Evolutionary conservation across 2,797 vertebrate genomes (phyloP), one percentile per base, ranked within the genome.

Genomic region (Enteromius fasciolatus): DNA sequence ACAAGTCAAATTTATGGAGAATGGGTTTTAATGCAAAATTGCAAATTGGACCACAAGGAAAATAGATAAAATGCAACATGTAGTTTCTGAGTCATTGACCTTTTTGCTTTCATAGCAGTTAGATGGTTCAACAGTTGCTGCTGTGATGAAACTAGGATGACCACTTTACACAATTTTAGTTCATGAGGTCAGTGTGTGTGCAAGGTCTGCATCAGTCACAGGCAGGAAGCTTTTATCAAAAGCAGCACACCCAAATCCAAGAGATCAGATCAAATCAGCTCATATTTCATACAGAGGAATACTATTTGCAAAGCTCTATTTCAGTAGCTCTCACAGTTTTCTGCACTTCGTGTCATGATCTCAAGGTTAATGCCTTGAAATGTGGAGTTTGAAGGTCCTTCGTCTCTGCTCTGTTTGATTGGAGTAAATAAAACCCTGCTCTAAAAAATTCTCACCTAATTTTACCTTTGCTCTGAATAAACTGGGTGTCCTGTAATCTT

Each of bases 371-470:
- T 67, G 64, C n/a, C 64, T 25, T 48, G n/a, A 3, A 4, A 57
- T 54, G 3, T 54, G 1, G 52, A 9, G 66, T 28, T 57, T 57
- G 36, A 69, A 44, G 14, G 39, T 39, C 74, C 54, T 18, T 44
- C 20, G 20, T 2, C 39, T 18, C 20, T 25, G n/a, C 36, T 80
- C n/a, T 44, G 33, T 70, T 80, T 70, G 50, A 31, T 15, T 79
- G 33, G n/a, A 57, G 48, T 57, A 57, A 69, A 79, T 64, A 69
- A 79, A 69, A 33, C 59, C 59, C 9, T 68, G 44, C 20, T n/a
- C 61, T 50, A 11, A 36, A 66, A 39, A 7, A 6, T 20, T 57
- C 12, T 44, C 52, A 0, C 15, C 12, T 39, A 17, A 50, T 39
- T 36, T 6, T 10, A 39, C 20, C 31, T 54, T 74, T 12, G 0